Evolutionary conservation across 2,113 vertebrate genomes (phyloP), one percentile per base, ranked within the genome.

Genomic region (Galbula dea): DNA sequence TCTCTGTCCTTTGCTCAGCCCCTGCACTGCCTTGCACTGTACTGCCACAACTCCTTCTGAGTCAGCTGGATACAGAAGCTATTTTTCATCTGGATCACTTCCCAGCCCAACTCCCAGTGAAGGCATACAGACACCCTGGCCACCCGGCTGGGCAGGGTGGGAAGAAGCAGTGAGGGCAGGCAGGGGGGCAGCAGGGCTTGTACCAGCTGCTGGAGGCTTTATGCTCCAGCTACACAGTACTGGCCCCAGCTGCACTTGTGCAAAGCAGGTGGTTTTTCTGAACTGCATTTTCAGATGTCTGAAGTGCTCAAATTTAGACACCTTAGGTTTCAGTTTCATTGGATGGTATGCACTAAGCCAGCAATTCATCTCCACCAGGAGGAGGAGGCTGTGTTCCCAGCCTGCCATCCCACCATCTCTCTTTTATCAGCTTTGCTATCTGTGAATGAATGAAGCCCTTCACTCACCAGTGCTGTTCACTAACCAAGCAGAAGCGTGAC

Each of bases 11-110:
- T 62, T 21, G 36, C 16, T 46, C 58, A n/a, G 32, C 58, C 46
- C n/a, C 30, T n/a, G n/a, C 3, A 1, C 72, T 80, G 59, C 16
- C 32, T 17, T 1, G 3, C 5, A 3, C 15, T 0, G 0, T 23
- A 22, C 15, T 3, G 0, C 12, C 6, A 2, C 66, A 22, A 15
- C 43, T 30, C 52, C 62, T 27, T 18, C 48, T 54, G 19, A 87
- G n/a, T 17, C 34, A 46, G 52, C 39, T 36, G 76, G 51, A 5
- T 22, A 13, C 16, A 32, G 39, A 36, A 59, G 39, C 26, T 68
- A 8, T 37, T 84, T 90, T 82, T 27, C 43, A 49, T 26, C 39
- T 30, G 66, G 62, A 67, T 21, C 15, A 4, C 21, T 71, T 86
- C 43, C 61, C 48, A 65, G 58, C 37, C 20, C 62, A 45, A 45